Base-by-base conservation (phyloP, 2,888 invertebrate genomes). In the Agriopis aurantiaria region DNA sequence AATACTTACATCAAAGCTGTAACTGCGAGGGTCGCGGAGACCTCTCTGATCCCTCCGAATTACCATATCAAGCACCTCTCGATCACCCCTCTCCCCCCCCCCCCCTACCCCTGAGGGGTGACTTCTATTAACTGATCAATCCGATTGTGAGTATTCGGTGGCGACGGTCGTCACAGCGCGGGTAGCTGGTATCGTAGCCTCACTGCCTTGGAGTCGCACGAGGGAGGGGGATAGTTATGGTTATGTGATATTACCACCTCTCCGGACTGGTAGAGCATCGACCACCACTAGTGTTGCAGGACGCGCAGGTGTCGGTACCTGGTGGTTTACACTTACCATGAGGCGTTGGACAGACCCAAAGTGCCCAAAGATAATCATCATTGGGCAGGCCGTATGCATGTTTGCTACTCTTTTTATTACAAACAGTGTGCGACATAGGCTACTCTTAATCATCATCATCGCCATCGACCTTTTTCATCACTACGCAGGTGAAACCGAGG, bases 31-130 rank as follows among this genome's bases (percentile, higher is more conserved):
- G 53, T 48, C 57, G 46, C 62, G 40, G 46, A 1, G 6, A 33
- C 10, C 56, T 52, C 57, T 61, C 57, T 46, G 11, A 65, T 46
- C 62, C 65, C 63, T 52, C 43, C 63, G 53, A 77, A 82, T 83
- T 81, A 82, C 77, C 81, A 82, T 79, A 81, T 81, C 80, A 76
- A 82, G 78, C 66, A 72, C 67, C 74, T 78, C 80, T 80, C 79
- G 69, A 81, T 78, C 76, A 75, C 63, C 58, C 14, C 71, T 69
- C 73, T n/a, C 68, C 69, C 73, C 46, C 40, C 51, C 8, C 12
- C 48, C 33, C 65, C 48, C 68, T 33, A 41, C 65, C 46, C 62
- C 40, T 4, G 33, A 33, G 59, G 48, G 63, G 56, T 53, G 66
- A 64, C 46, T 64, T 57, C 62, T 65, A 65, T 65, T 58, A 68